These are phyloP conservation scores for Ennomos quercinarius DNA, from an alignment of 2,888 invertebrate genomes.

Conservation along the genomic window DNA sequence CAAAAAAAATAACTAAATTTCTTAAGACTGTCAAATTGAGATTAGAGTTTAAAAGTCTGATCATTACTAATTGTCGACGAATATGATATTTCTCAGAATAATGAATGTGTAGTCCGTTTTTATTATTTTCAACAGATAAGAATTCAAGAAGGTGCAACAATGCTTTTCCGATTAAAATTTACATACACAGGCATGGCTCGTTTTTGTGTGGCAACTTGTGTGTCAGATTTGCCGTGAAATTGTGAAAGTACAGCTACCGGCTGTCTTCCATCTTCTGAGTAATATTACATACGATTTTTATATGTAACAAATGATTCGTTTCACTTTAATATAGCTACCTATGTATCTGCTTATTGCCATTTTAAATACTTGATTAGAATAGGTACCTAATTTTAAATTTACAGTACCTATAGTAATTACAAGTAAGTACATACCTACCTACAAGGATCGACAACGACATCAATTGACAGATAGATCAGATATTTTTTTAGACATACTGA, in stretches of 20 bases:
- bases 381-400: too few relatives aligned
- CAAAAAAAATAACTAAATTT: too few relatives aligned
- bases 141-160: not conserved
- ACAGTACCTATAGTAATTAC: too few relatives aligned
- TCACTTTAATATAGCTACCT: not conserved
- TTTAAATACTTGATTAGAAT: too few relatives aligned
- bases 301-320: not conserved
- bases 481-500: too few relatives aligned
- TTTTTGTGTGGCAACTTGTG: slow-evolving; percentile 6
- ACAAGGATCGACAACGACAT: too few relatives aligned
- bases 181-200: slow-evolving; percentile 1
- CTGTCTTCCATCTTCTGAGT: slow-evolving; percentile 24
- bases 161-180: slow-evolving; percentile 2
- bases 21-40: too few relatives aligned
- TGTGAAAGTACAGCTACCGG: slow-evolving; percentile 44
- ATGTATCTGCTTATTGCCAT: not conserved
- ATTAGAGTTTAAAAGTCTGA: too few relatives aligned
- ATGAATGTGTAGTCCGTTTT: not conserved
- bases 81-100: slow-evolving; percentile 1
- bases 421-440: too few relatives aligned
- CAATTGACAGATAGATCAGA: too few relatives aligned
- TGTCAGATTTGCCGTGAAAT: slow-evolving; percentile 38
- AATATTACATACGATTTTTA: slow-evolving; percentile 12
- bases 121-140: slow-evolving; percentile 1
- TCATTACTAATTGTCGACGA: too few relatives aligned